Conservation (phyloP, 2,797 vertebrate species). For the Muscicapa striata region DNA sequence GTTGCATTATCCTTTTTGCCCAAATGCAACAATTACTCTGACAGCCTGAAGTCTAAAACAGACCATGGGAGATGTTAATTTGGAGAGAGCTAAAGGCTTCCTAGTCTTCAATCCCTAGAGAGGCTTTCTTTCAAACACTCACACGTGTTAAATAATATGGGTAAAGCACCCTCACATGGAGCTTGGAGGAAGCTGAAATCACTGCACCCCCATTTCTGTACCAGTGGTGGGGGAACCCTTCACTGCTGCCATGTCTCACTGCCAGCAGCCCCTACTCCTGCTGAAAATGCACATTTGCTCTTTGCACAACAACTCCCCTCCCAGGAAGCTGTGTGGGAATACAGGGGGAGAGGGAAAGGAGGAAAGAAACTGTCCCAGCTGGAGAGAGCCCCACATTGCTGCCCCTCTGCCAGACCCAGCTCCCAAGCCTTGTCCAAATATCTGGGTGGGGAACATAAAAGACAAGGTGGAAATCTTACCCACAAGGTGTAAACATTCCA, state of each 20-base stretch:
- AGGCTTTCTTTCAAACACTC: background rate
- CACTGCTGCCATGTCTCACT: background rate
- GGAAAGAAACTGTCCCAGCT: background rate
- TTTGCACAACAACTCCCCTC: background rate
- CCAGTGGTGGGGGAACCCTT: background rate
- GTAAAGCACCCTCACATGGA: background rate
- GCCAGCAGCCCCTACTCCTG: background rate
- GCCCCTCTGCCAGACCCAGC: background rate
- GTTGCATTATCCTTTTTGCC: too few relatives aligned
- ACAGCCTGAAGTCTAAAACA: background rate
- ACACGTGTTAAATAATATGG: background rate
- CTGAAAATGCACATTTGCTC: background rate
- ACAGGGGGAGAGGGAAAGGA: background rate
- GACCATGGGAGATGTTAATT: background rate
- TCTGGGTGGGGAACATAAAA: background rate
- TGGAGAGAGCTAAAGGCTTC: background rate
- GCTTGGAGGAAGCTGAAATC: background rate
- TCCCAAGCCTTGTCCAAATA: background rate
- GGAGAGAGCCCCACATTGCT: background rate
- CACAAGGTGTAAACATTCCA: background rate
- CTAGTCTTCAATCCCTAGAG: background rate
- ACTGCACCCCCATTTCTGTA: background rate
- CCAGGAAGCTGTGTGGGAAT: background rate
- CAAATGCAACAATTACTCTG: too few relatives aligned
- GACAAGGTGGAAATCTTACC: background rate